Percentiles rank a stretch among this genome's conserved stretches.
These are phyloP conservation scores for Notechis scutatus DNA, from an alignment of 2,113 vertebrate genomes.

Conservation along the genomic window DNA sequence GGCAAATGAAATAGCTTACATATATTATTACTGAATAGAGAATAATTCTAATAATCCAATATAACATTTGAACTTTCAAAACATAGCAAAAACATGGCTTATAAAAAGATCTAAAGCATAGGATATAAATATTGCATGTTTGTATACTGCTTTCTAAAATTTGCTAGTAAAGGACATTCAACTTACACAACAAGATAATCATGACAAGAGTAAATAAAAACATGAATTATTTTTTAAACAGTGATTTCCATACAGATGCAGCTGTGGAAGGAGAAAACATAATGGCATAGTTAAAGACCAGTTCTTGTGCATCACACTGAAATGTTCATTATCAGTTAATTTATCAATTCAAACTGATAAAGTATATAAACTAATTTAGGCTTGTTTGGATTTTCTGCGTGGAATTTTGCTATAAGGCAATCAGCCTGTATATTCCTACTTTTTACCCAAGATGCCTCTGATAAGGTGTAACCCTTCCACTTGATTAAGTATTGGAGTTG, in stretches of 20 bases:
- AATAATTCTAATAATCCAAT: slow-evolving; percentile 55
- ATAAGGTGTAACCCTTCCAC: no score
- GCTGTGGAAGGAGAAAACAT: slow-evolving; percentile 30
- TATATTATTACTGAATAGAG: slow-evolving; percentile 50
- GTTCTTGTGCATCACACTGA: background rate
- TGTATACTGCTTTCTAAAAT: slow-evolving; percentile 8
- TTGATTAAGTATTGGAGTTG: no score
- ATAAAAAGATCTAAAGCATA: slow-evolving; percentile 45
- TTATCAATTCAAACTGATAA: background rate
- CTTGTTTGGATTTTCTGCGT: no score
- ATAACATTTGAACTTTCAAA: slow-evolving; percentile 43
- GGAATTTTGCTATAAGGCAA: no score
- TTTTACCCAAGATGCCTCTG: no score
- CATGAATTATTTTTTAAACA: slow-evolving; percentile 43
- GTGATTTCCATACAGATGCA: slow-evolving; percentile 41
- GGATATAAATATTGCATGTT: slow-evolving; percentile 25
- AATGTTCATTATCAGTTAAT: background rate
- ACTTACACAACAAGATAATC: slow-evolving; percentile 38
- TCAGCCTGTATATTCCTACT: no score
- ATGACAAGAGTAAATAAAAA: slow-evolving; percentile 50
- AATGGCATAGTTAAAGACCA: background rate
- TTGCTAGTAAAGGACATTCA: background rate
- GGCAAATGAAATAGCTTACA: slow-evolving; percentile 44
- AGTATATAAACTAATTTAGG: background rate
- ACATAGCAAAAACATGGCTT: slow-evolving; percentile 24